Conservation (phyloP, 2,797 vertebrate genomes). For the Siniperca obscura region DNA sequence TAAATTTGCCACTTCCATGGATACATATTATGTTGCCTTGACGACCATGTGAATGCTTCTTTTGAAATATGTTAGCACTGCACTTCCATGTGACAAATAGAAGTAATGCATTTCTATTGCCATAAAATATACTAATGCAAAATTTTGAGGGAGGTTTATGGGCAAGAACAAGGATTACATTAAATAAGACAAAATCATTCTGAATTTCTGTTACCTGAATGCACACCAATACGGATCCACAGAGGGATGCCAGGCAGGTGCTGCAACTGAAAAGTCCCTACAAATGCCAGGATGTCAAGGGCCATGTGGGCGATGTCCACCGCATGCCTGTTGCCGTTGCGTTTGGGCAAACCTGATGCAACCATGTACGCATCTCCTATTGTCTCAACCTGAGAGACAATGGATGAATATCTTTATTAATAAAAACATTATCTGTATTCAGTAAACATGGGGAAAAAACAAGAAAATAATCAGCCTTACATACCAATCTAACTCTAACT, state of each 20-base stretch:
- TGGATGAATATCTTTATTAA: neutral
- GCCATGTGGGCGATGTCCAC: constrained; percentile 97
- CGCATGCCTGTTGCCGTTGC: constrained; percentile 94
- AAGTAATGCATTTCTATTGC: neutral
- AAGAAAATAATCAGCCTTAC: neutral
- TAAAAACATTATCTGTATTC: neutral
- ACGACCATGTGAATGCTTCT: neutral
- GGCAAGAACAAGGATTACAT: neutral
- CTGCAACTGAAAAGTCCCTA: constrained; percentile 92
- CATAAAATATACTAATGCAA: neutral
- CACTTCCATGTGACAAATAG: neutral
- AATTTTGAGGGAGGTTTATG: neutral
- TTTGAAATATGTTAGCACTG: neutral
- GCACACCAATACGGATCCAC: constrained; percentile 97
- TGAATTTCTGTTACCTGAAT: constrained; percentile 88
- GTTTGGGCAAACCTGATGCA: constrained; percentile 93
- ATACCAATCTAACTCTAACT: neutral
- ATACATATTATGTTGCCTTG: neutral
- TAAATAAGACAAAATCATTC: neutral
- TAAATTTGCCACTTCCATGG: neutral
- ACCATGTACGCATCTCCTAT: constrained; percentile 99
- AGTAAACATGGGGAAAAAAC: neutral
- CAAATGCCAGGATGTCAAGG: constrained; percentile 94
- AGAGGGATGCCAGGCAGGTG: constrained; percentile 95
- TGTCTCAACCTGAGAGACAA: constrained; percentile 90